A percentile compares a stretch with the other conserved stretches of the same genome.
phyloP scores from a whole-genome alignment of 2,113 vertebrate species.

The Takifugu bimaculatus region DNA sequence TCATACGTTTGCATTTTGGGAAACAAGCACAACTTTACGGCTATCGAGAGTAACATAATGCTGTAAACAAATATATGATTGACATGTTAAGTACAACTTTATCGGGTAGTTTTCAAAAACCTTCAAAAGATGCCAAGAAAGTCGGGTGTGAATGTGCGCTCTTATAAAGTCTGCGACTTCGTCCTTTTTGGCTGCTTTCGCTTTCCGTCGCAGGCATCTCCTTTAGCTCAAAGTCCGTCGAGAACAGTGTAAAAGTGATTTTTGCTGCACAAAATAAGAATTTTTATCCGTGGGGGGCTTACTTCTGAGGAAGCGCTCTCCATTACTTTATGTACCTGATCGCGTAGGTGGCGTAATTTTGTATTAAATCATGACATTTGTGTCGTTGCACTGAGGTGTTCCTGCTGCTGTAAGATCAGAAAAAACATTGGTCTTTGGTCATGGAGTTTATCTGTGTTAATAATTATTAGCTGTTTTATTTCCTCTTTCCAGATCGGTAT shows the following conservation, averaged over 20 bases:
- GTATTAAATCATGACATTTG: no score
- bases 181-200: conserved; percentile 44
- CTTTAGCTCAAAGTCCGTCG: conserved; percentile 25
- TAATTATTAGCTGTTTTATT: no score
- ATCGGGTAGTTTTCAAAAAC: neutral
- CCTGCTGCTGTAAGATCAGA: no score
- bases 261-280: neutral
- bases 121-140: neutral
- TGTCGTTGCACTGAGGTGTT: no score
- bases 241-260: conserved; percentile 4
- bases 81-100: neutral
- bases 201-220: conserved; percentile 30
- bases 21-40: no score
- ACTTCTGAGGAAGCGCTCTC: neutral
- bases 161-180: neutral
- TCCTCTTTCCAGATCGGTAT: conserved; percentile 23
- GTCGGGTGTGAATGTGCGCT: neutral
- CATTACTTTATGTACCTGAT: no score
- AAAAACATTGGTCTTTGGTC: no score
- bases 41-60: no score
- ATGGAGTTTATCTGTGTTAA: no score
- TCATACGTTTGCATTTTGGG: no score
- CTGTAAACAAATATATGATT: no score
- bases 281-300: conserved; percentile 6
- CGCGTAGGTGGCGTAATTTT: neutral